phyloP scores from a whole-genome alignment of 2,888 invertebrate species.

The Cheilosia variabilis region DNA sequence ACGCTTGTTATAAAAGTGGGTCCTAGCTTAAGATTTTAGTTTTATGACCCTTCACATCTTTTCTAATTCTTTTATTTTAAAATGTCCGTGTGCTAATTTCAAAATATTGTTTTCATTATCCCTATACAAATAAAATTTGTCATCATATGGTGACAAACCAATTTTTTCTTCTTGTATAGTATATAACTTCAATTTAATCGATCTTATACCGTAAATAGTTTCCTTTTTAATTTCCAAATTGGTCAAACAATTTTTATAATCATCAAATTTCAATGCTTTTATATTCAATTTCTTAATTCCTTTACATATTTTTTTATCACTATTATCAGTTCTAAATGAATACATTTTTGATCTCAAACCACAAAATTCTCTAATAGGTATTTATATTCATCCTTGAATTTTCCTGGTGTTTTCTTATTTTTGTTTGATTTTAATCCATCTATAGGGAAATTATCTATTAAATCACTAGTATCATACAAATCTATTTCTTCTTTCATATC shows the following conservation, averaged over 20 bases:
- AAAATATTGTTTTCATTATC: slow-evolving; percentile 6
- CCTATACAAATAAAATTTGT: slow-evolving; percentile 13
- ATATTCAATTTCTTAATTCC: slow-evolving; percentile 32
- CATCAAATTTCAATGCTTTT: slow-evolving; percentile 24
- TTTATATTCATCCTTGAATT: too few species aligned
- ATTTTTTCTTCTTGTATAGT: slow-evolving; percentile 24
- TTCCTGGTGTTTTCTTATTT: slow-evolving; percentile 5
- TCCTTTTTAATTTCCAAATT: slow-evolving; percentile 19
- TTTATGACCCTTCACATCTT: too few species aligned
- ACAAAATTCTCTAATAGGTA: too few species aligned
- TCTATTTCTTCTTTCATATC: slow-evolving; percentile 37
- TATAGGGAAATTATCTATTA: slow-evolving; percentile 27
- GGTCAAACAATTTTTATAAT: slow-evolving; percentile 16
- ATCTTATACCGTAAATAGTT: slow-evolving; percentile 21
- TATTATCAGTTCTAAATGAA: too few species aligned
- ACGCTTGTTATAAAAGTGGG: too few species aligned
- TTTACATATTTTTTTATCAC: not conserved
- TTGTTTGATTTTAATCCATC: not conserved
- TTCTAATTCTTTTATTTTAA: too few species aligned
- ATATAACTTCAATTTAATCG: slow-evolving; percentile 23
- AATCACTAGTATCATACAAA: slow-evolving; percentile 38
- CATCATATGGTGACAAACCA: slow-evolving; percentile 27
- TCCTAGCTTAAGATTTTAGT: too few species aligned
- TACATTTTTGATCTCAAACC: too few species aligned
- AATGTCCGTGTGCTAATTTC: not conserved